phyloP scores from a whole-genome alignment of 2,113 vertebrate species.

The Tonatia bakeri region DNA sequence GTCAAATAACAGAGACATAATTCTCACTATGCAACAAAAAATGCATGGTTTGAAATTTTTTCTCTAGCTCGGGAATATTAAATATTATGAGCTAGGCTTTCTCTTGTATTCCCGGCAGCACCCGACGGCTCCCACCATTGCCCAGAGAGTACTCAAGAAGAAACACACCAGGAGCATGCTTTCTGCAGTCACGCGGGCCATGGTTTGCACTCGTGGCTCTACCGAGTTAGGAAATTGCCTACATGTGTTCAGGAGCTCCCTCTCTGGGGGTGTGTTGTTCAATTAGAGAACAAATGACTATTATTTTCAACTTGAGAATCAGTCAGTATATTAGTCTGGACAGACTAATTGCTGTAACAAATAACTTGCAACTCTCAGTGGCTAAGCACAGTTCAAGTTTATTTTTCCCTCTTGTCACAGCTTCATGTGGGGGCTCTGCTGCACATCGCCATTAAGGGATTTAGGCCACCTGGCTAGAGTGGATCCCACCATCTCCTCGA shows the following conservation, averaged over 20 bases:
- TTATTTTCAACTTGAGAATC: background rate
- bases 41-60: background rate
- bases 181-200: background rate
- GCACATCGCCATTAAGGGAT: background rate
- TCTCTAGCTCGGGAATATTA: background rate
- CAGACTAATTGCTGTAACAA: background rate
- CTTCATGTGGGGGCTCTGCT: background rate
- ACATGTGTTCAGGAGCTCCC: accelerated
- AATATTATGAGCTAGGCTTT: background rate
- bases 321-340: background rate
- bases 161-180: background rate
- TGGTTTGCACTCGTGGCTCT: background rate
- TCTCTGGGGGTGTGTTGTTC: background rate
- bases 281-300: background rate
- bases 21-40: background rate
- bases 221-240: background rate
- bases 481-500: background rate
- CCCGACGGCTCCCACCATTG: background rate
- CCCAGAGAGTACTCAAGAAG: background rate
- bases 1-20: background rate
- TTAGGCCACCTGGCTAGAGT: background rate
- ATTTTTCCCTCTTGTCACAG: background rate
- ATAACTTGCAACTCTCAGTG: background rate
- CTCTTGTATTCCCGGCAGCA: no score
- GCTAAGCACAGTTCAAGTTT: background rate